Evolutionary conservation across 2,113 vertebrate genomes (phyloP).

Genomic region (Tachycineta bicolor): DNA sequence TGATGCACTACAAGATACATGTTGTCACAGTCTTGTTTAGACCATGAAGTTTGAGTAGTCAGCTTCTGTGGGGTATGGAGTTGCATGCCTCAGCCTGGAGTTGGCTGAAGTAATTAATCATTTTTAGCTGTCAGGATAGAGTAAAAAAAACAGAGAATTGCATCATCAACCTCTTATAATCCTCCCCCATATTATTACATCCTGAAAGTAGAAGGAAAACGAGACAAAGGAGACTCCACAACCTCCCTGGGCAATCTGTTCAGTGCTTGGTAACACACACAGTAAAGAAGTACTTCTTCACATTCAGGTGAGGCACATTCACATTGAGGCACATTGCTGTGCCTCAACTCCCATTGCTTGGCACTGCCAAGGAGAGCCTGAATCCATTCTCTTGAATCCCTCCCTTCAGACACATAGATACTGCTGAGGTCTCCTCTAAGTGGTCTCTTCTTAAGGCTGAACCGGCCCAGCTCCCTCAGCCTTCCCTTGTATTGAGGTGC

Average conservation of each 20-base stretch:
- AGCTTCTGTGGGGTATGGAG: background rate
- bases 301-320: background rate
- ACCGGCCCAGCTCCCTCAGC: background rate
- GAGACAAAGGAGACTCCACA: background rate
- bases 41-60: background rate
- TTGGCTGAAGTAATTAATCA: background rate
- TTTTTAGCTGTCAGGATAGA: background rate
- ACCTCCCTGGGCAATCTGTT: background rate
- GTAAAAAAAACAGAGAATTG: background rate
- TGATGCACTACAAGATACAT: background rate
- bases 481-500: background rate
- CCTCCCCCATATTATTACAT: background rate
- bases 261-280: rapidly evolving
- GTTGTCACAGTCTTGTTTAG: background rate
- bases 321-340: no score
- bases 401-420: background rate
- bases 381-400: background rate
- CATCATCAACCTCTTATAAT: background rate
- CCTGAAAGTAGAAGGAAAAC: background rate
- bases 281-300: background rate
- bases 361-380: rapidly evolving
- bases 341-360: background rate
- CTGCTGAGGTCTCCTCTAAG: background rate
- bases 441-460: background rate
- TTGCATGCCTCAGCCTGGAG: background rate